These are phyloP conservation scores for Bimastos eiseni DNA, from an alignment of 2,888 invertebrate species.

Conservation along the genomic window DNA sequence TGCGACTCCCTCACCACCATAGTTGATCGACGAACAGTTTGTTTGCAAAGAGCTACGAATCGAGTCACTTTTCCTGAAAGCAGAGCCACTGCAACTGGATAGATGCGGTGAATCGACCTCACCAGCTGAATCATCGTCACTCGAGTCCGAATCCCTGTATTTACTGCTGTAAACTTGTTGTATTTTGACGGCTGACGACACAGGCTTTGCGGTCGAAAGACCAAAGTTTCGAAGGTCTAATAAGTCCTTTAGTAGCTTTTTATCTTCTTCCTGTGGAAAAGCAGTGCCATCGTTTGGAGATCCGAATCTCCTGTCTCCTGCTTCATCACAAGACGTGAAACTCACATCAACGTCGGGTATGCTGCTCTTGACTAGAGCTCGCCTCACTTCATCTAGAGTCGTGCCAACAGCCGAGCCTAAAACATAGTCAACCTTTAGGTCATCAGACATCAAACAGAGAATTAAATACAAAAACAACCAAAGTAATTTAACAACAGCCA, in stretches of 20 bases:
- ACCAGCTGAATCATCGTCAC: neutral
- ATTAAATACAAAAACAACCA: neutral
- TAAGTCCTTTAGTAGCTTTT: conserved; percentile 18
- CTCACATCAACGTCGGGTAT: neutral
- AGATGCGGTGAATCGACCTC: conserved; percentile 3
- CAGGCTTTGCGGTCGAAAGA: neutral
- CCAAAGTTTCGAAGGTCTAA: conserved; percentile 13
- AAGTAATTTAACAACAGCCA: neutral
- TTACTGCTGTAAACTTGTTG: conserved; percentile 16
- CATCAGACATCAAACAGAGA: neutral
- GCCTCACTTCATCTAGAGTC: conserved; percentile 9
- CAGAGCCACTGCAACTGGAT: neutral
- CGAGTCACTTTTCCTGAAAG: conserved; percentile 9
- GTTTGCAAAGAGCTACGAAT: neutral
- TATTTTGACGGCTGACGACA: neutral
- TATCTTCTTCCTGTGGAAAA: neutral
- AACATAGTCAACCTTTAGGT: too few relatives aligned
- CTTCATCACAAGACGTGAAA: neutral
- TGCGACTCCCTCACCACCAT: neutral
- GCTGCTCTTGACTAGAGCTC: conserved; percentile 7
- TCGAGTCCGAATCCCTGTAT: neutral
- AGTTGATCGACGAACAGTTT: neutral
- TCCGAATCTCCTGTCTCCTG: neutral
- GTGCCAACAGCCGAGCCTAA: conserved; percentile 8
- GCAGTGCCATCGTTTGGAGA: neutral